A percentile compares a stretch with the other conserved stretches of the same genome.
Evolutionary conservation across 1,140 invertebrate species (phyloP).

Genomic region (Paraescarpia echinospica): DNA sequence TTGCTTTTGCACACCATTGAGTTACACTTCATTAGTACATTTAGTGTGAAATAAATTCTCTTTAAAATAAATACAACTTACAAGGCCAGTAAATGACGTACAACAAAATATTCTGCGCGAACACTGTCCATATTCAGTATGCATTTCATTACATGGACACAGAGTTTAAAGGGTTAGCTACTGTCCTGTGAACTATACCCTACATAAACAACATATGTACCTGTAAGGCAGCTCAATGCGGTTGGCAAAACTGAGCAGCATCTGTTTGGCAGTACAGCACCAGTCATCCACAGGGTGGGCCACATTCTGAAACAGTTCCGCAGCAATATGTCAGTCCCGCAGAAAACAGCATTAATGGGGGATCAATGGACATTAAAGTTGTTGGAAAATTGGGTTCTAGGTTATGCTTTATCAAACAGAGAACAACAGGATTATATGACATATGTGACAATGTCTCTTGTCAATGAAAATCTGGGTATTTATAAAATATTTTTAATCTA

Average conservation of each 20-base stretch:
- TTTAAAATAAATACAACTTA: too few species aligned
- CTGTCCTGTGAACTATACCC: background rate
- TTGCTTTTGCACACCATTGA: too few species aligned
- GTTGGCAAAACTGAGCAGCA: slow-evolving; percentile 44
- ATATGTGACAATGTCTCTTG: background rate
- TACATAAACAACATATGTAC: slow-evolving; percentile 28
- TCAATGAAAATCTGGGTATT: background rate
- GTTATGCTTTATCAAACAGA: background rate
- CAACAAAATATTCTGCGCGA: too few species aligned
- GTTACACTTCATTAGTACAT: too few species aligned
- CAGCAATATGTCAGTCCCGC: background rate
- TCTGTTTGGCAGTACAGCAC: slow-evolving; percentile 46
- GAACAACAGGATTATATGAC: background rate
- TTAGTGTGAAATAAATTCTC: too few species aligned
- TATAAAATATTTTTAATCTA: background rate
- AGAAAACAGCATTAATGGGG: background rate
- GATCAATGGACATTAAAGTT: background rate
- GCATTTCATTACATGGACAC: too few species aligned
- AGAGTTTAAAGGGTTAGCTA: too few species aligned
- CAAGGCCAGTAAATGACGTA: too few species aligned
- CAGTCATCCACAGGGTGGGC: slow-evolving; percentile 39
- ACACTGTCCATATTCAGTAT: too few species aligned
- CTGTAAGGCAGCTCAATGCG: slow-evolving; percentile 49
- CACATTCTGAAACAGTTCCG: background rate
- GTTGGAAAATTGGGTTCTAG: background rate